Base-by-base conservation (phyloP, 1,140 invertebrate genomes). In the Hyphantria cunea region DNA sequence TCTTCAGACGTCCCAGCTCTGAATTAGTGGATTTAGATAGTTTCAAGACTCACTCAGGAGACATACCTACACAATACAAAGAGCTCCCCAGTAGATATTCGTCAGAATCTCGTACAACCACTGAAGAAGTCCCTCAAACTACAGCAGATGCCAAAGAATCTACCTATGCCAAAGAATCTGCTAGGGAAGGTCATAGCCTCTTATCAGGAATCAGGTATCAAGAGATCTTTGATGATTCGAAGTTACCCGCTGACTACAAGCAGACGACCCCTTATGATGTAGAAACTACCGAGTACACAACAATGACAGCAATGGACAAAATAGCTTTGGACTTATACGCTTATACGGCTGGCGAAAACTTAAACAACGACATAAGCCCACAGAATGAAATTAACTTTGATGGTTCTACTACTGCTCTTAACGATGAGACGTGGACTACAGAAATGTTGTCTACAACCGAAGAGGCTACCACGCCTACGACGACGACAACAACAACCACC, bases 251-350 rank as follows among this genome's bases (percentile, higher is more conserved):
- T 12, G 81, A 85, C 67, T 90, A 89, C 64, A 87, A 92, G 53
- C 76, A 80, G 32, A 89, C 82, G 7, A 86, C 85, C 2, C 70
- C 84, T n/a, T 91, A 91, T 37, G 85, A 92, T 10, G 92, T 92
- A 54, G 92, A 93, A 0, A 94, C 93, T 0, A 94, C 93, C 0
- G 94, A 94, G 12, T 92, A 91, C 42, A 92, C 93, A 2, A 93
- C 92, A 0, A 94, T 93, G 69, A 92, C 93, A 2, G 92, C 92
- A 0, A 96, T 96, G 95, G 94, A 96, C 71, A 96, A 96, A 86
- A 95, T 95, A 0, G 95, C 95, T 10, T 88, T 96, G 11, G 95
- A 96, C 74, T 83, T 96, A 12, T 96, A 96, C 68, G 95, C 95
- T 0, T 94, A 95, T 68, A 88, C 95, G 10, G 94, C 94, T n/a